These are phyloP conservation scores for Sorex fumeus DNA, from an alignment of 2,113 vertebrate genomes.

Conservation along the genomic window DNA sequence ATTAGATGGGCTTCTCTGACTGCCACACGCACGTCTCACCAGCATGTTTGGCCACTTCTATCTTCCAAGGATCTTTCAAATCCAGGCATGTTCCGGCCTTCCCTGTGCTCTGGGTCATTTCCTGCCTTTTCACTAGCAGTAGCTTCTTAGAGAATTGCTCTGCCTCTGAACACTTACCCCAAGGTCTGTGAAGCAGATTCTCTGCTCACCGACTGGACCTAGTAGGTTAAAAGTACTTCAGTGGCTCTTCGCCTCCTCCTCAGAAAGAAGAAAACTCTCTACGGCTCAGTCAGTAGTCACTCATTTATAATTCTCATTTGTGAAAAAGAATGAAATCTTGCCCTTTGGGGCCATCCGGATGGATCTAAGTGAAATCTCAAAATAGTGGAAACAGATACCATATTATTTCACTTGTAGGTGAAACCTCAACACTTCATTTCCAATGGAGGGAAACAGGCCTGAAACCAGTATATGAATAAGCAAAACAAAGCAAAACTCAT, in stretches of 20 bases:
- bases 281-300: background rate
- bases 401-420: background rate
- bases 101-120: background rate
- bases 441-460: too few relatives aligned
- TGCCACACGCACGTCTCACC: fast-evolving
- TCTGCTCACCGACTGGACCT: background rate
- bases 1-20: background rate
- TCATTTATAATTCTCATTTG: background rate
- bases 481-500: too few relatives aligned
- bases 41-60: fast-evolving
- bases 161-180: background rate
- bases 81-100: background rate
- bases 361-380: background rate
- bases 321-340: background rate
- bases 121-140: background rate
- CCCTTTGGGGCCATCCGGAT: background rate
- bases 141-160: background rate
- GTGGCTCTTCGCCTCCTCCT: background rate
- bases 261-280: background rate
- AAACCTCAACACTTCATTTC: background rate
- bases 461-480: too few relatives aligned
- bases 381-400: background rate
- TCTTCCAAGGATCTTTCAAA: background rate
- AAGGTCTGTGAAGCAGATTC: background rate
- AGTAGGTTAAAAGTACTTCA: background rate